A percentile compares a stretch with the other conserved stretches of the same genome.
Evolutionary conservation across 2,797 vertebrate species (phyloP).

Genomic region (Pteropus rufus): DNA sequence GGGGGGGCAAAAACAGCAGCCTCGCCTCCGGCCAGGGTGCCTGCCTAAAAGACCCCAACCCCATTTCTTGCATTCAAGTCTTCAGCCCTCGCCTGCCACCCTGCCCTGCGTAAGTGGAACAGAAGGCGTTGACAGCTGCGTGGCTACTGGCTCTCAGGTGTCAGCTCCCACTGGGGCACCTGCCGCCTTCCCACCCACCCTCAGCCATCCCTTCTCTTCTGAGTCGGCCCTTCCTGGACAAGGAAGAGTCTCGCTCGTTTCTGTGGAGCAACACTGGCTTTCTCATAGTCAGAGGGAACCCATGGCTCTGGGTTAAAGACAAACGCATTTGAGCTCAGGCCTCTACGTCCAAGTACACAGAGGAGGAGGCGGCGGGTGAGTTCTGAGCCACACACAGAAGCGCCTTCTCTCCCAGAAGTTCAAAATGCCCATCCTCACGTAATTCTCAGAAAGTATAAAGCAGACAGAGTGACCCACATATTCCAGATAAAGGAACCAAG

Average conservation of each 20-base stretch:
- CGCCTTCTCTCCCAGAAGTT: neutral
- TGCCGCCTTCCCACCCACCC: neutral
- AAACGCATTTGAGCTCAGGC: neutral
- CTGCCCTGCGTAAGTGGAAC: slow-evolving; percentile 1
- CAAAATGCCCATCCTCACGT: neutral
- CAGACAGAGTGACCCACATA: neutral
- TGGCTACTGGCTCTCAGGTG: neutral
- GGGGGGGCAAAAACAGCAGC: neutral
- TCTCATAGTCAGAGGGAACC: neutral
- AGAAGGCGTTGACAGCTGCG: neutral
- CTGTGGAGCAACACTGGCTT: neutral
- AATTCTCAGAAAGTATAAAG: neutral
- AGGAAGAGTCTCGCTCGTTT: neutral
- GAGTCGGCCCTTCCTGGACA: neutral
- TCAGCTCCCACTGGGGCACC: neutral
- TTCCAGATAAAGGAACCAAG: neutral
- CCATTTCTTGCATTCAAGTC: neutral
- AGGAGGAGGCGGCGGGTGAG: neutral
- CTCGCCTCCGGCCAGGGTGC: neutral
- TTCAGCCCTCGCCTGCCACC: neutral
- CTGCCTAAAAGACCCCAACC: neutral
- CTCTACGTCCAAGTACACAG: neutral
- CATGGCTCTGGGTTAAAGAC: neutral
- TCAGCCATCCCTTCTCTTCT: neutral
- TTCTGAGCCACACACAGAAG: neutral